Percentiles rank a stretch among this genome's conserved stretches.
Conservation (phyloP, 2,888 invertebrate genomes). For the Mantis religiosa region DNA sequence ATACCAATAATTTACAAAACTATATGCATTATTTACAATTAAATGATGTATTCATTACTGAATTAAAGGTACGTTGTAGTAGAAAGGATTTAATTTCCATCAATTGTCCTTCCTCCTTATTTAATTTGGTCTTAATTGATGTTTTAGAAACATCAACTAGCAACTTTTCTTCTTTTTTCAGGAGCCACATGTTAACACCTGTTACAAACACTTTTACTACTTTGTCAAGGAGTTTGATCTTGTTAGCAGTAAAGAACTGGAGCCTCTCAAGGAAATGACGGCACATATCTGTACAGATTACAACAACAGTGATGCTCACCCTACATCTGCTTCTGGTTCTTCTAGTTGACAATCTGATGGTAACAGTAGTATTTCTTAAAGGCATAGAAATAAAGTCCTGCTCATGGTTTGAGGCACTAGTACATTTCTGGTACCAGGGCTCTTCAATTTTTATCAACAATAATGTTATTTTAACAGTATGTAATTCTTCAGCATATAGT, state of each 20-base stretch:
- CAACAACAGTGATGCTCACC: neutral
- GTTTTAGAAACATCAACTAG: too few relatives aligned
- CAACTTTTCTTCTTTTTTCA: conserved; percentile 41
- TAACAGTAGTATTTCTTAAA: neutral
- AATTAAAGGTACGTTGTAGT: too few relatives aligned
- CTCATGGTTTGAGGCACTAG: neutral
- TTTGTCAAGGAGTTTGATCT: conserved; percentile 84
- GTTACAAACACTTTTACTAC: conserved; percentile 92
- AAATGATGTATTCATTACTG: too few relatives aligned
- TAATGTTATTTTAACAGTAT: neutral
- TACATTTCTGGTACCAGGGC: too few relatives aligned
- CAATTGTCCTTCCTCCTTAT: too few relatives aligned
- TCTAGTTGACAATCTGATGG: neutral
- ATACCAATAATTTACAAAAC: too few relatives aligned
- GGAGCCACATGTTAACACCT: conserved; percentile 91
- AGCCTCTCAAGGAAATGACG: conserved; percentile 77
- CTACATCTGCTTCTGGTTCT: neutral
- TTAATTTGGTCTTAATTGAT: too few relatives aligned
- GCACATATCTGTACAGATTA: conserved; percentile 62
- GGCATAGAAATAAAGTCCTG: neutral
- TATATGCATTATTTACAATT: too few relatives aligned
- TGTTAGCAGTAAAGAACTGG: conserved; percentile 77
- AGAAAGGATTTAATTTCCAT: too few relatives aligned
- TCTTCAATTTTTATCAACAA: neutral
- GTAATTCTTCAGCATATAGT: neutral